These are phyloP conservation scores for Lepus oiostolus DNA, from an alignment of 2,797 vertebrate species.

Conservation along the genomic window DNA sequence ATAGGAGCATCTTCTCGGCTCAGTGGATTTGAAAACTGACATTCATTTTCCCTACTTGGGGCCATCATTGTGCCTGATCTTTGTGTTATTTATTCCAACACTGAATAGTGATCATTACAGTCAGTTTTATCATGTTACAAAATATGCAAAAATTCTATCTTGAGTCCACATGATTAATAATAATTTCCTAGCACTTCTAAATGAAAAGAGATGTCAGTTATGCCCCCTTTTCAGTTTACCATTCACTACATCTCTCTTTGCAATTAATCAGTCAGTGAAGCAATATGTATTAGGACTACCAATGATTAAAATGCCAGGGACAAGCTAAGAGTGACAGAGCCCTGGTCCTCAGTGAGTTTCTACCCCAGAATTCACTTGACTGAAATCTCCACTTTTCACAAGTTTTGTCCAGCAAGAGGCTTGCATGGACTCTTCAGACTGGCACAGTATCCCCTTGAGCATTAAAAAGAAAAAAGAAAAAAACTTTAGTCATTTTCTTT, in stretches of 20 bases:
- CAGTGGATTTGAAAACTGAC: not conserved
- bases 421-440: not conserved
- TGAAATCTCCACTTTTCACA: not conserved
- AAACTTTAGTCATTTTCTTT: conserved; percentile 11
- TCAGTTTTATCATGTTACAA: not conserved
- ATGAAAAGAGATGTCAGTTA: not conserved
- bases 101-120: not conserved
- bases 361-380: not conserved
- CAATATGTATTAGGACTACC: not conserved
- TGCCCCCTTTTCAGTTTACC: not conserved
- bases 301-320: not conserved
- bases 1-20: not conserved
- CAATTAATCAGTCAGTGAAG: not conserved
- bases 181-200: not conserved
- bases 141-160: conserved; percentile 5
- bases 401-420: not conserved
- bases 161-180: not conserved
- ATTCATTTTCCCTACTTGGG: not conserved
- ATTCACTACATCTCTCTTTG: not conserved
- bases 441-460: not conserved
- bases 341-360: not conserved
- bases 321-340: not conserved
- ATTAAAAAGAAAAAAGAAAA: conserved; percentile 28
- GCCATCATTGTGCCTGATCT: not conserved
- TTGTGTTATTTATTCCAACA: not conserved